phyloP scores from a whole-genome alignment of 2,113 vertebrate genomes.

The Nicator chloris region DNA sequence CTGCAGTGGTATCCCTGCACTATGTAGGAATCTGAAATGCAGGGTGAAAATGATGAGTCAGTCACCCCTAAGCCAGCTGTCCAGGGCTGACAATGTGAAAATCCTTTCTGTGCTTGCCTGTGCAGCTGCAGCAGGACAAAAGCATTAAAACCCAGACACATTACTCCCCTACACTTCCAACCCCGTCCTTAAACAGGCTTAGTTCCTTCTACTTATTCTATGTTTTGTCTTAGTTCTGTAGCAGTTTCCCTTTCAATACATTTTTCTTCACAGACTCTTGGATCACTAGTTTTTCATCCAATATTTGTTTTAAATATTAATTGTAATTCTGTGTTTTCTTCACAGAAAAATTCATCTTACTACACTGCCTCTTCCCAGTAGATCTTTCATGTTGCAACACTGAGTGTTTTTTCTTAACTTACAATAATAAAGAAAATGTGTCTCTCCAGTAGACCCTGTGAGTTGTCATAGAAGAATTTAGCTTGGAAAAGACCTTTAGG shows the following conservation, averaged over 20 bases:
- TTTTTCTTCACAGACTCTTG: background rate
- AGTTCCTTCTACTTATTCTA: background rate
- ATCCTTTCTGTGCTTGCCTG: background rate
- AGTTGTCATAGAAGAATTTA: background rate
- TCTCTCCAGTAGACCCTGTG: background rate
- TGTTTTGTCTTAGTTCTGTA: background rate
- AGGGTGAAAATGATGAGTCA: background rate
- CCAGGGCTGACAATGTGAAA: background rate
- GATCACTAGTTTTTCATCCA: background rate
- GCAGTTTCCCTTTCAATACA: background rate
- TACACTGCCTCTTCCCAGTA: background rate
- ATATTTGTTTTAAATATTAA: background rate
- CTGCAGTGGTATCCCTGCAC: background rate
- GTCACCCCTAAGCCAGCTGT: background rate
- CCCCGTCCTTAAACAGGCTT: background rate
- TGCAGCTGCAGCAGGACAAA: background rate
- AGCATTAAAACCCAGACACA: background rate
- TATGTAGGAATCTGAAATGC: background rate
- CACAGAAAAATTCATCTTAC: background rate
- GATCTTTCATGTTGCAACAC: accelerated
- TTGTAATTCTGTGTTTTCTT: background rate
- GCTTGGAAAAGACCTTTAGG: background rate
- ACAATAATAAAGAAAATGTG: background rate
- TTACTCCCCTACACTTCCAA: background rate
- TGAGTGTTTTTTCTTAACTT: background rate